A percentile compares a stretch with the other conserved stretches of the same genome.
phyloP scores from a whole-genome alignment of 1,140 invertebrate species.

The Aphelinus atriplicis region DNA sequence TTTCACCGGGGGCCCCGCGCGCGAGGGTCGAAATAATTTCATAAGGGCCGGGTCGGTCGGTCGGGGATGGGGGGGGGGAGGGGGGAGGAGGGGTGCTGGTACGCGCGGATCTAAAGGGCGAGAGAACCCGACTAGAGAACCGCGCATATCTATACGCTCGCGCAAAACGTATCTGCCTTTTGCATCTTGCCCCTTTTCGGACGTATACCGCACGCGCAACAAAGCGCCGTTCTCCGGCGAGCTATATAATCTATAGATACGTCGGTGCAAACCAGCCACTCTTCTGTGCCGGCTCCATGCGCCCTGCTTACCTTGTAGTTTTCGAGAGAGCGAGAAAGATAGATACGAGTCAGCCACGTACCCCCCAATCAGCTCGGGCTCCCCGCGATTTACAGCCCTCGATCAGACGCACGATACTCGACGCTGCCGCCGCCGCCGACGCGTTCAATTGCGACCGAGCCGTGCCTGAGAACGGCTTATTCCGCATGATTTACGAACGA shows the following conservation, averaged over 20 bases:
- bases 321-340: neutral
- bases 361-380: conserved; percentile 11
- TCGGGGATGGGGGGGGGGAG: too few species aligned
- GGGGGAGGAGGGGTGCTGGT: too few species aligned
- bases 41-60: conserved; percentile 48
- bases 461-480: neutral
- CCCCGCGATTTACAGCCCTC: conserved; percentile 21
- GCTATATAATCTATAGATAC: neutral
- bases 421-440: neutral
- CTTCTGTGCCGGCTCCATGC: neutral
- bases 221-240: conserved; percentile 24
- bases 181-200: conserved; percentile 34
- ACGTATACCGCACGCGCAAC: conserved; percentile 26
- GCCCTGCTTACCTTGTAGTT: conserved; percentile 19
- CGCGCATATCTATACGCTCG: too few species aligned
- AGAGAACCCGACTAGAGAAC: neutral
- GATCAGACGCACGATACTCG: conserved; percentile 26
- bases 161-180: neutral
- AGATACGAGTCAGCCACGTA: too few species aligned
- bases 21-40: conserved; percentile 63
- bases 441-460: too few species aligned
- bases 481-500: conserved; percentile 5
- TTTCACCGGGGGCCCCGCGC: conserved; percentile 37
- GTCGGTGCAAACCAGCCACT: neutral
- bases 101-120: neutral